A percentile compares a stretch with the other conserved stretches of the same genome.
These are phyloP conservation scores for Steinernema carpocapsae DNA, from an alignment of 2,888 invertebrate genomes.

Conservation along the genomic window DNA sequence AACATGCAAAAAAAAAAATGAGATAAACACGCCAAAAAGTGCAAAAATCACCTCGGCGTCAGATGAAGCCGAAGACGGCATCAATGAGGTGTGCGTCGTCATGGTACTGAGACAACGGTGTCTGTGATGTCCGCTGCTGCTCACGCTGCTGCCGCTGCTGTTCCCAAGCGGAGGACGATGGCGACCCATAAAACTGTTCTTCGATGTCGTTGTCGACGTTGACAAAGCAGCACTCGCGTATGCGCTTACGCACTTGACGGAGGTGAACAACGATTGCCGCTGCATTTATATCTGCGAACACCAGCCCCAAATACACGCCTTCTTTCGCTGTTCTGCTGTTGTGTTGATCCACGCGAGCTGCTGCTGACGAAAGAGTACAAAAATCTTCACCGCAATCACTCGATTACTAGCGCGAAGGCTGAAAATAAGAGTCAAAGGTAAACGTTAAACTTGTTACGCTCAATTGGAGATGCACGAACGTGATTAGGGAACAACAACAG, in stretches of 20 bases:
- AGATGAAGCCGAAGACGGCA: neutral
- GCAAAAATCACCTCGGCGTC: neutral
- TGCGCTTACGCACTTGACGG: slow-evolving; percentile 23
- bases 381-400: no score
- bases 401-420: no score
- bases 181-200: neutral
- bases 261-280: neutral
- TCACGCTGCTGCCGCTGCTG: neutral
- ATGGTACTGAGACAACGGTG: neutral
- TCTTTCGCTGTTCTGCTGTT: no score
- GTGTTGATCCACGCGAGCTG: no score
- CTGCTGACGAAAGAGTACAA: no score
- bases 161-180: neutral
- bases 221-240: slow-evolving; percentile 3
- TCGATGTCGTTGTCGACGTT: neutral
- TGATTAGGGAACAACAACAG: no score
- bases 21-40: neutral
- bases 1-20: neutral
- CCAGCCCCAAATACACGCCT: no score
- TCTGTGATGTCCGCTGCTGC: neutral
- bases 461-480: no score
- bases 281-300: neutral
- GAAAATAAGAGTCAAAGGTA: no score
- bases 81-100: neutral
- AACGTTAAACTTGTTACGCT: no score